Evolutionary conservation across 2,113 vertebrate species (phyloP).

Genomic region (Xenus cinereus): DNA sequence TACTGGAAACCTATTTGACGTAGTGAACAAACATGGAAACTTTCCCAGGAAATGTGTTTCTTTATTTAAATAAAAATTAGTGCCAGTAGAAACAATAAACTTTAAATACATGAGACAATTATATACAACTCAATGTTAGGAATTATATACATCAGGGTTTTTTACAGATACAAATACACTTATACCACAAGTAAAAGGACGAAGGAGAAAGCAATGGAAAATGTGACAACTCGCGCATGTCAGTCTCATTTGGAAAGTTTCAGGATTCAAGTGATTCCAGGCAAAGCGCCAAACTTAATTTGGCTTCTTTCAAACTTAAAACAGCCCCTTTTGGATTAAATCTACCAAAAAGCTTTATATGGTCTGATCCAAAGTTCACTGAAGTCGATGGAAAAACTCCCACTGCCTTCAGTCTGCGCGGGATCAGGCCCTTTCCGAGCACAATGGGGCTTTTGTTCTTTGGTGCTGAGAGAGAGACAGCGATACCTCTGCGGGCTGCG

Average conservation of each 20-base stretch:
- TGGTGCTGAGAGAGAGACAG: neutral
- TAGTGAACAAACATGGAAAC: conserved; percentile 2
- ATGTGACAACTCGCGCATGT: conserved; percentile 75
- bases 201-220: conserved; percentile 74
- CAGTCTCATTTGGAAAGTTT: conserved; percentile 74
- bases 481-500: neutral
- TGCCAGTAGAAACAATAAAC: conserved; percentile 71
- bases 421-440: neutral
- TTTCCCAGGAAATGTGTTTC: conserved; percentile 57
- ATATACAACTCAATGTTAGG: conserved; percentile 72
- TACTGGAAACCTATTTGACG: neutral
- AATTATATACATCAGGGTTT: conserved; percentile 69
- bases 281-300: conserved; percentile 77
- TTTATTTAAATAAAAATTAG: conserved; percentile 84
- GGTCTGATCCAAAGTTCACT: conserved; percentile 52
- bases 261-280: conserved; percentile 86
- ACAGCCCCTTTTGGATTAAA: conserved; percentile 72
- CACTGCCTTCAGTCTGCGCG: neutral
- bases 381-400: conserved; percentile 47
- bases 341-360: conserved; percentile 71
- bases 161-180: conserved; percentile 62
- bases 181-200: conserved; percentile 60
- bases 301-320: conserved; percentile 76
- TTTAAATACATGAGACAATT: conserved; percentile 77
- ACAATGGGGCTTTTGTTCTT: conserved; percentile 29